A percentile compares a stretch with the other conserved stretches of the same genome.
Conservation (phyloP, 2,113 vertebrate genomes). For the Pardalotus punctatus region DNA sequence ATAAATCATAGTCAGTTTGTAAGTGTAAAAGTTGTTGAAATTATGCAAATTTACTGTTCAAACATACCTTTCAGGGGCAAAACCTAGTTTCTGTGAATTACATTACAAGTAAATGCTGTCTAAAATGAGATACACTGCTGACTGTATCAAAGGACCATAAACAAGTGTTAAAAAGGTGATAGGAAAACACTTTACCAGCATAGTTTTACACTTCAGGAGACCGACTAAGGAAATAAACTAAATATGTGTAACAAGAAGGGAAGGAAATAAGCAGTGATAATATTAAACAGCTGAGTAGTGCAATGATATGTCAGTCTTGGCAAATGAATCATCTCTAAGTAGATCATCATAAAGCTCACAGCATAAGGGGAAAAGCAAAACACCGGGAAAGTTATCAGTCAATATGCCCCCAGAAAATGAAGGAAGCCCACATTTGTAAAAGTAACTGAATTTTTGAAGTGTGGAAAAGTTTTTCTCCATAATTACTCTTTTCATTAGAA, state of each 20-base stretch:
- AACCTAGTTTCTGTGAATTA: not conserved
- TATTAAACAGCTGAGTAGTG: not conserved
- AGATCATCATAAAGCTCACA: not conserved
- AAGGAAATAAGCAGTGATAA: not conserved
- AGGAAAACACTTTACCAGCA: not conserved
- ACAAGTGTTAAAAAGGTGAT: not conserved
- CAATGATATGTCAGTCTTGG: not conserved
- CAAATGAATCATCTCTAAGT: not conserved
- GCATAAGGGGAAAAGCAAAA: not conserved
- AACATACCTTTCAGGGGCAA: not conserved
- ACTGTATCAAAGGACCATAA: not conserved
- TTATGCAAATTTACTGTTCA: not conserved
- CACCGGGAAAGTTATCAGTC: not conserved
- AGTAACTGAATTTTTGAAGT: not conserved
- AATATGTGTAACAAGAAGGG: not conserved
- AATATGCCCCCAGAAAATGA: not conserved
- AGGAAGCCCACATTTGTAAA: not conserved
- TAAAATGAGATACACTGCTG: not conserved
- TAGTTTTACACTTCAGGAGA: not conserved
- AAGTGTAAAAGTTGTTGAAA: not conserved
- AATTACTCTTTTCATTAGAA: not conserved
- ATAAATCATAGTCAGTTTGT: not conserved
- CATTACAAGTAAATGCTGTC: not conserved
- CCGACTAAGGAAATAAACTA: not conserved
- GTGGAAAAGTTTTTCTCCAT: not conserved